Percentiles rank a stretch among this genome's conserved stretches.
Evolutionary conservation across 2,797 vertebrate genomes (phyloP).

Genomic region (Silurus lanzhouensis): DNA sequence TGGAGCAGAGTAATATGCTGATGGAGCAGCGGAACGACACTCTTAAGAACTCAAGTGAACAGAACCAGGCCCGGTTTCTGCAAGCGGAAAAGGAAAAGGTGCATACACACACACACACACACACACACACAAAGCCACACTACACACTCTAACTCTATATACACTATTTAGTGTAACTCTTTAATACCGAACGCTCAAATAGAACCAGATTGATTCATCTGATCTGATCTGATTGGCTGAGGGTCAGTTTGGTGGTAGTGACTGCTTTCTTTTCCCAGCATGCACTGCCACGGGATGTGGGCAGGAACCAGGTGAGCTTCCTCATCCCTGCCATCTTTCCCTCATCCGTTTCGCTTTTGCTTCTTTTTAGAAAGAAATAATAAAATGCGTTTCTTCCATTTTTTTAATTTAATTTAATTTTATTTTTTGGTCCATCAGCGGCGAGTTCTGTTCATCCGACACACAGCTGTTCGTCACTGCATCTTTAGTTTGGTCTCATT

Average conservation of each 20-base stretch:
- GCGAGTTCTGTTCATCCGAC: background rate
- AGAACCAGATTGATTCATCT: background rate
- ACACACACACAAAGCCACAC: background rate
- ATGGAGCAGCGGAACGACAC: constrained; percentile 92
- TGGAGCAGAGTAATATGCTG: constrained; percentile 91
- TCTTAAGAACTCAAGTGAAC: constrained; percentile 85
- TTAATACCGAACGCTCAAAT: background rate
- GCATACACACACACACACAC: constrained; percentile 27
- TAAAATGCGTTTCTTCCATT: background rate
- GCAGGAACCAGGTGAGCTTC: constrained; percentile 84
- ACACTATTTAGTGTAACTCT: background rate
- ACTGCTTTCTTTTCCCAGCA: constrained; percentile 83
- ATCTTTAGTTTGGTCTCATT: constrained; percentile 7
- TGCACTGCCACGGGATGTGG: constrained; percentile 79
- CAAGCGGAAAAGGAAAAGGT: constrained; percentile 97
- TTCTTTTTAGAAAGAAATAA: background rate
- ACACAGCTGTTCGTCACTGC: background rate
- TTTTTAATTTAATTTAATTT: background rate
- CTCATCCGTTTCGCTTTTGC: background rate
- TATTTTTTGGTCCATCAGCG: background rate
- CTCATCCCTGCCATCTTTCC: constrained; percentile 8
- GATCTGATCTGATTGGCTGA: constrained; percentile 48
- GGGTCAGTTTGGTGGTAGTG: constrained; percentile 69
- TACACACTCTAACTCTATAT: background rate
- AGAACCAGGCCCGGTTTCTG: constrained; percentile 85